phyloP scores from a whole-genome alignment of 2,113 vertebrate genomes.

The Turnix velox region DNA sequence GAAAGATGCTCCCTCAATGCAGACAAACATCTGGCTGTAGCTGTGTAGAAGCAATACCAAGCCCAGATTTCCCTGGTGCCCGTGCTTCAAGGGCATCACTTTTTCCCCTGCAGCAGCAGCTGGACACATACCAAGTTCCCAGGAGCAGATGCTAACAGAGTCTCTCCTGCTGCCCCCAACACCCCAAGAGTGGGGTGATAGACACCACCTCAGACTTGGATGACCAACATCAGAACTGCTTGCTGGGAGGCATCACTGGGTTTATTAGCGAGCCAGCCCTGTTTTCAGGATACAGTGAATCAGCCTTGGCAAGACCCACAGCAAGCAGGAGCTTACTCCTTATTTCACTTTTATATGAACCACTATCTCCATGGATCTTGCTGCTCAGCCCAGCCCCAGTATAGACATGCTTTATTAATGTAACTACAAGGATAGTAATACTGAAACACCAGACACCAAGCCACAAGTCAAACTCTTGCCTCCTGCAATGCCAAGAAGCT shows the following conservation, averaged over 20 bases:
- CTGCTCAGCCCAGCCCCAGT: background rate
- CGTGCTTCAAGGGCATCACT: rapidly evolving
- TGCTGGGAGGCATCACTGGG: background rate
- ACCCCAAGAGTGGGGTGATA: rapidly evolving
- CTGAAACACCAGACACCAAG: background rate
- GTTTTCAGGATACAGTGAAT: background rate
- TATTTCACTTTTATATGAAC: background rate
- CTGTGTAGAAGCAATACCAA: background rate
- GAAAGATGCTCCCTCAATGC: background rate
- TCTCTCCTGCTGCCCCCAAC: background rate
- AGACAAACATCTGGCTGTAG: background rate
- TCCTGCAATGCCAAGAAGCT: background rate
- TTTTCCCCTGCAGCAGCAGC: background rate
- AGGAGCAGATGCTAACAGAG: background rate
- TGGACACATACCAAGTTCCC: background rate
- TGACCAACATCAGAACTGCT: background rate
- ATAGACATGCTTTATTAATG: background rate
- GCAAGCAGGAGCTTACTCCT: background rate
- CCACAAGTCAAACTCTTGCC: background rate
- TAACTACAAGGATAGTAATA: background rate
- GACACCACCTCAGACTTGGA: background rate
- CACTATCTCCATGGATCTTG: background rate
- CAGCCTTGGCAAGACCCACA: background rate
- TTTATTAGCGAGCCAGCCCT: background rate
- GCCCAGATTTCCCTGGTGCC: background rate